Conservation (phyloP, 1,140 invertebrate genomes). For the Aphis craccivora region DNA sequence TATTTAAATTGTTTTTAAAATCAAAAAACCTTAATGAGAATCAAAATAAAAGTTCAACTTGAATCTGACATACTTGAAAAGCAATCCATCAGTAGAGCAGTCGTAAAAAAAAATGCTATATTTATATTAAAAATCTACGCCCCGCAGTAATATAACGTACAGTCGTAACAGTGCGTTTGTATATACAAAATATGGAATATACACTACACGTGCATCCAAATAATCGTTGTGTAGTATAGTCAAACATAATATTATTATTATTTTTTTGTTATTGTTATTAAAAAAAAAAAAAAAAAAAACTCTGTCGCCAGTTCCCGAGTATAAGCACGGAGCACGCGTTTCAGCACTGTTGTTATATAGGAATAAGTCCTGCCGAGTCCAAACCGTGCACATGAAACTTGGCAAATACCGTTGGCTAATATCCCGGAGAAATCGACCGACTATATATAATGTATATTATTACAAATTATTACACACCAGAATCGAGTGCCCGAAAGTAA, state of each 20-base stretch:
- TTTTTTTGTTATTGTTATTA: neutral
- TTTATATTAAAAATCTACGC: neutral
- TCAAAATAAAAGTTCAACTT: neutral
- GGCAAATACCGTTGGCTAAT: neutral
- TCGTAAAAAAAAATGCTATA: neutral
- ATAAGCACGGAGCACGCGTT: neutral
- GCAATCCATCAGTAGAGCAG: no score
- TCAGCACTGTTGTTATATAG: neutral
- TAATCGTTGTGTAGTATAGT: neutral
- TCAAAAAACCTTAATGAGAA: neutral
- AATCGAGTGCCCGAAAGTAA: slow-evolving; percentile 2
- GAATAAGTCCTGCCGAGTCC: neutral
- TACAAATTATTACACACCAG: neutral
- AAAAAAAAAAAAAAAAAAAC: neutral
- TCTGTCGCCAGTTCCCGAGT: neutral
- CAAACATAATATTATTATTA: neutral
- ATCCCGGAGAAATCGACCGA: neutral
- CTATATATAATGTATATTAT: neutral
- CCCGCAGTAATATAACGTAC: neutral
- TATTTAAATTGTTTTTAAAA: neutral
- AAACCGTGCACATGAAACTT: neutral
- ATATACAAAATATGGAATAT: neutral
- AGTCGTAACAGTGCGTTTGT: neutral
- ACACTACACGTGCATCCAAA: neutral
- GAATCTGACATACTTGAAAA: no score